Evolutionary conservation across 2,797 vertebrate species (phyloP), one percentile per base, ranked within the genome.

Genomic region (Sebastes vulpes): DNA sequence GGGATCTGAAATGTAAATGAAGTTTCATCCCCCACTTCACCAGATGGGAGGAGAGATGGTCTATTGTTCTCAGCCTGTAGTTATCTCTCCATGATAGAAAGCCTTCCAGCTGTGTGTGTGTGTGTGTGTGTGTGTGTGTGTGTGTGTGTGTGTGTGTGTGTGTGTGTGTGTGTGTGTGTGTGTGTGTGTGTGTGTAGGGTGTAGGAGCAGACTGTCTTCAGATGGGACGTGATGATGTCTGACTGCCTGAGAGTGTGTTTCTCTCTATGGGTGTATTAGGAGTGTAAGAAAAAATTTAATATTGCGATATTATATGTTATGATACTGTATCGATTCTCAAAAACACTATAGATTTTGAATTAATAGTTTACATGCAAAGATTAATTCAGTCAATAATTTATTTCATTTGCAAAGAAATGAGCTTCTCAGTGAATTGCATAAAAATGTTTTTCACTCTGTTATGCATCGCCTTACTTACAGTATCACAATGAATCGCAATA

Each of bases 21-120:
- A 95, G 92, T 88, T 91, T 86, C 89, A 86, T 90, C 89, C 85
- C 86, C 82, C 83, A 61, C 85, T 95, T 93, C 91, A 94, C 85
- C 95, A 96, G 95, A 95, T 96, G 95, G 95, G 93, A 91, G 92
- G 93, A 90, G 91, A 93, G 92, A 94, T 92, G 90, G 73, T 91
- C 93, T 88, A 95, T 95, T 95, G 94, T 96, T 94, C 89, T 92
- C 92, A 88, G 89, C 89, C 90, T 91, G 89, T 90, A 92, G 81
- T 94, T 94, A 94, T 93, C 93, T 94, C 85, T 82, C 84, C 86
- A 72, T 79, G 90, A 89, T 93, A 93, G 88, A 89, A 92, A 92
- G 86, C 88, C 90, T 92, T 89, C 86, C 90, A 91, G 84, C 89
- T 91, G 91, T 85, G 86, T 84, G 75, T 87, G 85, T 75, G 77